Conservation (phyloP, 2,797 vertebrate species). For the Brachyalestes nurse region DNA sequence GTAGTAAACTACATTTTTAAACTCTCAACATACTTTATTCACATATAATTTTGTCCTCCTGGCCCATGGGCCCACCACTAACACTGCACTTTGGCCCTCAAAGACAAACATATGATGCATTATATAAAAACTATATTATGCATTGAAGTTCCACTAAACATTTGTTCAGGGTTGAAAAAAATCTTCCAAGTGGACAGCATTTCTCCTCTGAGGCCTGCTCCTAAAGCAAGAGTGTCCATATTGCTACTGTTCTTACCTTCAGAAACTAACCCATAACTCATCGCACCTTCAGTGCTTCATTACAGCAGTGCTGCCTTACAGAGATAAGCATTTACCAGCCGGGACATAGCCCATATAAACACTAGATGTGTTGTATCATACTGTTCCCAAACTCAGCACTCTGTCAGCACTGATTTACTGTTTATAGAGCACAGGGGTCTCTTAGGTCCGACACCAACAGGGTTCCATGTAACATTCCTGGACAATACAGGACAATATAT, state of each 20-base stretch:
- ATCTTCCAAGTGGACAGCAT: background rate
- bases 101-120: too few relatives aligned
- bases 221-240: background rate
- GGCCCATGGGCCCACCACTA: too few relatives aligned
- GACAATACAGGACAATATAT: background rate
- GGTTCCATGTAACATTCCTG: background rate
- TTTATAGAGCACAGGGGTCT: background rate
- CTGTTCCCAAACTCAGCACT: constrained; percentile 17
- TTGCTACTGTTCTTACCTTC: background rate
- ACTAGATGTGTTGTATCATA: background rate
- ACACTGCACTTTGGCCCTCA: too few relatives aligned
- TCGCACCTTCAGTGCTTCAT: background rate
- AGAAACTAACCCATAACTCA: background rate
- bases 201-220: background rate
- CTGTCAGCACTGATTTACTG: background rate
- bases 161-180: background rate
- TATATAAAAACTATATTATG: too few relatives aligned
- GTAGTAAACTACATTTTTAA: too few relatives aligned
- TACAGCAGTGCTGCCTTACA: background rate
- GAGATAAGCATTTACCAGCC: background rate
- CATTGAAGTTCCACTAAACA: too few relatives aligned
- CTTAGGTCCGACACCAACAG: background rate
- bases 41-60: too few relatives aligned
- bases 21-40: too few relatives aligned
- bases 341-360: background rate